A percentile compares a stretch with the other conserved stretches of the same genome.
Evolutionary conservation across 2,113 vertebrate species (phyloP).

Genomic region (Ceyx melanurus): DNA sequence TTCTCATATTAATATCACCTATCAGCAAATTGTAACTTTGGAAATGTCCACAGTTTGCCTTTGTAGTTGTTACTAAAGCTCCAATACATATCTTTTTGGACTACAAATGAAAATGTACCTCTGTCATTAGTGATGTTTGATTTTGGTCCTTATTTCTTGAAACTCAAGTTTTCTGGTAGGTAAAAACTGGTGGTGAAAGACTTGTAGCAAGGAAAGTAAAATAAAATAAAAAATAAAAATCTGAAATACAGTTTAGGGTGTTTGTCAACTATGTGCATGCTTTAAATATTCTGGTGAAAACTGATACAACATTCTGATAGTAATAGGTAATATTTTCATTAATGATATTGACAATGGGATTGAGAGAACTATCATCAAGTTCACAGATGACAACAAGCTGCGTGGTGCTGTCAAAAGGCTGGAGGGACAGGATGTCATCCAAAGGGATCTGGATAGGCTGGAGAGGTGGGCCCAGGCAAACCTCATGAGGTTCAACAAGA

Average conservation of each 20-base stretch:
- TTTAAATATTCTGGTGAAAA: not conserved
- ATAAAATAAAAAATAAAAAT: not conserved
- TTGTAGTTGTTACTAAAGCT: not conserved
- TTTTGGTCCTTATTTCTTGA: not conserved
- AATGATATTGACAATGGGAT: no score
- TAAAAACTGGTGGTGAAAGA: not conserved
- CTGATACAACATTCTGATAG: not conserved
- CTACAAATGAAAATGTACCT: not conserved
- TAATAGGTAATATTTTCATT: no score
- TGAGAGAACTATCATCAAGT: no score
- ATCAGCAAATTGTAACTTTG: not conserved
- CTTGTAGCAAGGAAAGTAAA: not conserved
- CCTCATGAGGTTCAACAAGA: no score
- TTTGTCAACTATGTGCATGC: accelerated
- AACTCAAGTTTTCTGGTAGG: not conserved
- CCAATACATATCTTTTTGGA: not conserved
- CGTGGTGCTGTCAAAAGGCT: no score
- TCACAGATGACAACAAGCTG: no score
- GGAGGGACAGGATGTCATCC: no score
- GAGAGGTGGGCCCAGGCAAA: no score
- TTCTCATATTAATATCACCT: not conserved
- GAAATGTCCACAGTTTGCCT: not conserved
- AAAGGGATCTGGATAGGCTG: no score
- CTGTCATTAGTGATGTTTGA: not conserved
- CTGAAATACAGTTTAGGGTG: not conserved